Evolutionary conservation across 1,140 invertebrate species (phyloP), one percentile per base, ranked within the genome.

Genomic region (Popillia japonica): DNA sequence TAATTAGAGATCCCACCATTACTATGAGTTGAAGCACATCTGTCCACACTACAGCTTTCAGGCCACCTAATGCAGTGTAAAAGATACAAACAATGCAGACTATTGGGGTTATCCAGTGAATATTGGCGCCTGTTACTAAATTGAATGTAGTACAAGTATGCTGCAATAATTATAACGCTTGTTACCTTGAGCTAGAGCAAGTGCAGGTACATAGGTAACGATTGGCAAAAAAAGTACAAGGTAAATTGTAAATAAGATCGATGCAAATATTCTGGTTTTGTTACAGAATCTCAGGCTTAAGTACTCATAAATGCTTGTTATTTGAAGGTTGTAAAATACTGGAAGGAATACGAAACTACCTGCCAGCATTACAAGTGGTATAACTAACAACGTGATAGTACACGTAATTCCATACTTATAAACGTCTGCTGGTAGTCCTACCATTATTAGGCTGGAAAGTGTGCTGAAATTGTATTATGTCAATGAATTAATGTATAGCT

Each of bases 371-470:
- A 91, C 90, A 6, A 94, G 82, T 27, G 92, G 83, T 61, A 91
- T 89, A 6, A 90, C 89, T 11, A 93, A 83, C 14, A 90, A 86
- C 1, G 90, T 90, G 6, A 89, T 87, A 79, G 89, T 89, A 81
- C 93, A 94, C 81, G 92, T 90, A 2, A 91, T 91, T 0, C 94
- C 94, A 81, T 91, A 91, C 10, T 88, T 84, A 80, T 96, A 96
- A 74, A 95, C 91, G 82, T 96, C 94, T 73, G 85, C 74, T 44
- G 87, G 86, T 0, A 93, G 90, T 6, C 93, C 94, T 0, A 96
- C 87, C 6, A 96, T 83, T 0, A 93, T 93, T 41, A 95, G 92
- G 42, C 94, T 93, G n/a, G 94, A 95, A 83, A 95, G 88, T 81
- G 94, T 93, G 83, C 93, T 94, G 20, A 73, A 34, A 34, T 34